Conservation (phyloP, 2,797 vertebrate species). For the Poecilia wingei region DNA sequence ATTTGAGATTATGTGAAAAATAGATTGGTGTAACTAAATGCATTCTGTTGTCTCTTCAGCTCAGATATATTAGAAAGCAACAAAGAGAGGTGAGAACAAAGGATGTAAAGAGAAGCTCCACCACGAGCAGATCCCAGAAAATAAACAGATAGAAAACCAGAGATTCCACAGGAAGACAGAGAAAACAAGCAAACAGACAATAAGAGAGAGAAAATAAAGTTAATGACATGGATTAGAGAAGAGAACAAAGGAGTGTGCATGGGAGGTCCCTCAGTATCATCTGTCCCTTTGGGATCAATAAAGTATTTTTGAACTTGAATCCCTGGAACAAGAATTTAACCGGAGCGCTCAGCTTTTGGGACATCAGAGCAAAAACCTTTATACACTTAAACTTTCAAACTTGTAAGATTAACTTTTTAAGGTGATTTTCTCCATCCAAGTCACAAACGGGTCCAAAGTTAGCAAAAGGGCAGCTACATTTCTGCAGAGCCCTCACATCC, state of each 20-base stretch:
- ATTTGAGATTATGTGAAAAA: not conserved
- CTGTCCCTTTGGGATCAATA: too few species aligned
- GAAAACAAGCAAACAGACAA: not conserved
- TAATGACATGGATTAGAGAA: not conserved
- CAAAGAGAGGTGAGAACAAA: not conserved
- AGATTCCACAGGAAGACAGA: not conserved
- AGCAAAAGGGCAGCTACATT: not conserved
- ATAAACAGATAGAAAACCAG: not conserved
- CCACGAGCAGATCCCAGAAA: not conserved
- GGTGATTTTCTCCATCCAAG: too few species aligned
- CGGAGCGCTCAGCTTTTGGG: not conserved
- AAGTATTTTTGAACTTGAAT: too few species aligned
- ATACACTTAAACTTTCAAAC: not conserved
- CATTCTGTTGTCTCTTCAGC: not conserved
- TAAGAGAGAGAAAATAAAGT: not conserved
- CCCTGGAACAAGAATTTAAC: too few species aligned
- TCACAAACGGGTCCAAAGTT: too few species aligned
- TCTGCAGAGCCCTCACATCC: not conserved
- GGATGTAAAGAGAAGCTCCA: not conserved
- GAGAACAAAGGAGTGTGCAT: not conserved
- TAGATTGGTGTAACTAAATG: not conserved
- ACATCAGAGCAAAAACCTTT: not conserved
- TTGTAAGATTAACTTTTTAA: not conserved
- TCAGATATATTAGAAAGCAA: not conserved
- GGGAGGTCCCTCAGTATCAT: not conserved